A percentile compares a stretch with the other conserved stretches of the same genome.
Conservation (phyloP, 2,888 invertebrate species). For the Calameuta idolon region DNA sequence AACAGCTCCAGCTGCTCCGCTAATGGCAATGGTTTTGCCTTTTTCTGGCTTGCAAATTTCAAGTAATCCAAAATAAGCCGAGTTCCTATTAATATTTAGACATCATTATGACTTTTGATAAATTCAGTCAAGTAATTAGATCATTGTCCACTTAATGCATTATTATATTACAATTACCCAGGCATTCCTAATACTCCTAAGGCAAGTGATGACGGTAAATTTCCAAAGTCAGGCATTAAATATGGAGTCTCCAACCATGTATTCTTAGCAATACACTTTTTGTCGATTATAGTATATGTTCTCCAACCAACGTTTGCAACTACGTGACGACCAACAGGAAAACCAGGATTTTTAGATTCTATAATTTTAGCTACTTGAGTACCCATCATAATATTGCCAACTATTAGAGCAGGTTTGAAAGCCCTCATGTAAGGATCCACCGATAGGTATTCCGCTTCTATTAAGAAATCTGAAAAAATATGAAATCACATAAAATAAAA, state of each 20-base stretch:
- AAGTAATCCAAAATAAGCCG: constrained; percentile 81
- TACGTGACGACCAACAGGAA: constrained; percentile 75
- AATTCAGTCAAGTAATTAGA: neutral
- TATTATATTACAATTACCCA: constrained; percentile 68
- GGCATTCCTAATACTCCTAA: constrained; percentile 80
- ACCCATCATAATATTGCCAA: constrained; percentile 78
- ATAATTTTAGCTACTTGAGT: constrained; percentile 78
- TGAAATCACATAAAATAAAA: constrained; percentile 10
- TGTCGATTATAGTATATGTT: constrained; percentile 70
- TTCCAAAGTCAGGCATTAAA: constrained; percentile 72
- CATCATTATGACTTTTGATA: constrained; percentile 12
- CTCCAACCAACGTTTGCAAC: constrained; percentile 79
- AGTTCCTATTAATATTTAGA: constrained; percentile 69
- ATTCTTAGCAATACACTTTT: constrained; percentile 68
- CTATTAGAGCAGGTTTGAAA: constrained; percentile 69
- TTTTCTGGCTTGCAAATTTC: constrained; percentile 78
- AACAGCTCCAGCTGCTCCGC: constrained; percentile 84
- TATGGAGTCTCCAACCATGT: constrained; percentile 70
- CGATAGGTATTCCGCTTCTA: constrained; percentile 77
- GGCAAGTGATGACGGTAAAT: constrained; percentile 73
- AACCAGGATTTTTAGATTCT: constrained; percentile 75
- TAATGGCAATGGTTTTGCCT: constrained; percentile 80
- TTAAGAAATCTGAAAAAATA: constrained; percentile 72
- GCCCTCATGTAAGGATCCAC: constrained; percentile 81
- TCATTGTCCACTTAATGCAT: neutral